A percentile compares a stretch with the other conserved stretches of the same genome.
phyloP scores from a whole-genome alignment of 1,140 invertebrate species.

The Neuroterus valhalla region DNA sequence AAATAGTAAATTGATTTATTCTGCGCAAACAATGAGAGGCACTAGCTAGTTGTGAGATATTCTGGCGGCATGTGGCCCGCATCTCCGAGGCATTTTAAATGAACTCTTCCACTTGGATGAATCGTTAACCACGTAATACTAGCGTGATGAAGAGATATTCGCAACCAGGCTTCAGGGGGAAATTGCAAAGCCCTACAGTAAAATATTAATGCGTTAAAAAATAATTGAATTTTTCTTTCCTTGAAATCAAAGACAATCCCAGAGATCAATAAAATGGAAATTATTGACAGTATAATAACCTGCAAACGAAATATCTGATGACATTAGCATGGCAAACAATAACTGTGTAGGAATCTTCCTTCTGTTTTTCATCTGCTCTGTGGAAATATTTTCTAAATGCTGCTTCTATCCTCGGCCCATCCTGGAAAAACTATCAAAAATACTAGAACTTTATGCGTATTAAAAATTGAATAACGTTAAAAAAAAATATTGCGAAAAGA shows the following conservation, averaged over 20 bases:
- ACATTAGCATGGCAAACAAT: constrained; percentile 99
- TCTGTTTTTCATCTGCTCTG: constrained; percentile 87
- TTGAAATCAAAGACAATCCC: constrained; percentile 4
- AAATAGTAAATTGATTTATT: too few relatives aligned
- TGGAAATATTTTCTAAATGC: constrained; percentile 96
- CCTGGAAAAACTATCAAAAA: constrained; percentile 89
- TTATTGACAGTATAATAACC: constrained; percentile 75
- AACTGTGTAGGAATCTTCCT: constrained; percentile 91
- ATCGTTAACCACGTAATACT: constrained; percentile 96
- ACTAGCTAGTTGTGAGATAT: constrained; percentile 76
- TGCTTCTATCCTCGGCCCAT: constrained; percentile 97
- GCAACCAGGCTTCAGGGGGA: constrained; percentile 96
- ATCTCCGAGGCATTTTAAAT: constrained; percentile 88
- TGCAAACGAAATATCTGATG: constrained; percentile 97
- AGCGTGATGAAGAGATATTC: constrained; percentile 92
- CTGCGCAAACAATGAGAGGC: too few relatives aligned
- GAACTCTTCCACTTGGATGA: constrained; percentile 89
- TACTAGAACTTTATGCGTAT: background rate
- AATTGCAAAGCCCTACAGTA: constrained; percentile 92
- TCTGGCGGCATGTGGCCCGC: constrained; percentile 90
- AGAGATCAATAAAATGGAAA: too few relatives aligned
- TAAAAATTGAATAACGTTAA: too few relatives aligned
- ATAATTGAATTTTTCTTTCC: background rate
- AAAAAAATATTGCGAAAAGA: too few relatives aligned
- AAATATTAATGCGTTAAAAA: constrained; percentile 27